Evolutionary conservation across 2,888 invertebrate genomes (phyloP).

Genomic region (Carterocephalus palaemon): DNA sequence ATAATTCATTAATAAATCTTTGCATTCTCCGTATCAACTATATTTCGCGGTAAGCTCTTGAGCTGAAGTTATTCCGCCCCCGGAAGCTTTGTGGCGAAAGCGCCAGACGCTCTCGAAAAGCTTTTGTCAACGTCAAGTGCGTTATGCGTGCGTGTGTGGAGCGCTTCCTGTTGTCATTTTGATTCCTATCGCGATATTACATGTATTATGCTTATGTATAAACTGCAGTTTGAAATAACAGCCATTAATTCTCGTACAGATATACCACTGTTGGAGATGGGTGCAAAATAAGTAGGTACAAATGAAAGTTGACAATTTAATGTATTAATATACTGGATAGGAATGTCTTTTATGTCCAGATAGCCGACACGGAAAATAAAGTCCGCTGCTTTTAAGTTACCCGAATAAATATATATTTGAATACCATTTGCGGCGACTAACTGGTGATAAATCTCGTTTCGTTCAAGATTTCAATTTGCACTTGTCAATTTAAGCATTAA

Average conservation of each 20-base stretch:
- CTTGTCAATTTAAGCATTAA: constrained; percentile 20
- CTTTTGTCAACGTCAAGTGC: constrained; percentile 65
- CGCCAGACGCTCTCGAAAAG: constrained; percentile 68
- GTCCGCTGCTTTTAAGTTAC: constrained; percentile 5
- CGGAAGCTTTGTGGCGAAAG: constrained; percentile 55
- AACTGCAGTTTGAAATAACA: too few relatives aligned
- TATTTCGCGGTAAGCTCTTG: constrained; percentile 5
- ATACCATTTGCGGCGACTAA: constrained; percentile 1
- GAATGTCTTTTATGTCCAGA: not conserved
- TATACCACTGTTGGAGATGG: too few relatives aligned
- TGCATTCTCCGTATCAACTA: too few relatives aligned
- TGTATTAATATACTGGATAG: too few relatives aligned
- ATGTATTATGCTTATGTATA: constrained; percentile 1
- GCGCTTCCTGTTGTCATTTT: constrained; percentile 19
- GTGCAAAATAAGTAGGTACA: too few relatives aligned
- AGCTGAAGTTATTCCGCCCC: constrained; percentile 25
- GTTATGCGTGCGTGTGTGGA: constrained; percentile 25
- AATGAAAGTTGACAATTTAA: too few relatives aligned
- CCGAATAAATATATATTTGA: constrained; percentile 5
- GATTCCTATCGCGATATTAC: constrained; percentile 9
- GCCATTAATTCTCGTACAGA: too few relatives aligned
- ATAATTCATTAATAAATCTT: too few relatives aligned
- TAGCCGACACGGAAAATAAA: not conserved
- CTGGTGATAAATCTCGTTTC: constrained; percentile 15
- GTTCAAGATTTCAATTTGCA: constrained; percentile 20